These are phyloP conservation scores for Huso huso DNA, from an alignment of 2,797 vertebrate species.

Conservation along the genomic window DNA sequence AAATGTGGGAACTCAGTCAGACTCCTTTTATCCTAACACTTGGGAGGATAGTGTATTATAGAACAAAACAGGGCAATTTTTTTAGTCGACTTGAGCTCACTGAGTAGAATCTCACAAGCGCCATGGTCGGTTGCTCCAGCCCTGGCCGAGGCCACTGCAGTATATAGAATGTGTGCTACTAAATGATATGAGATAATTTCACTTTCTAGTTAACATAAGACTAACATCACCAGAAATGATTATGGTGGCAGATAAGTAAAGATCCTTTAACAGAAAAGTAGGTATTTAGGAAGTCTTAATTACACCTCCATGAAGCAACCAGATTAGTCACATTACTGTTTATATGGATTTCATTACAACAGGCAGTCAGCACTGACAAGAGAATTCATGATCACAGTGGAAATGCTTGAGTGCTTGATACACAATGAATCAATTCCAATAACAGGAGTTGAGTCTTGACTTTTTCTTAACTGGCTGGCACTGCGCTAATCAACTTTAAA, in stretches of 20 bases:
- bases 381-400: not conserved
- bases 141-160: too few relatives aligned
- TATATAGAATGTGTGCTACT: too few relatives aligned
- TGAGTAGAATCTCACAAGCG: too few relatives aligned
- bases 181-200: too few relatives aligned
- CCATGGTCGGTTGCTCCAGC: too few relatives aligned
- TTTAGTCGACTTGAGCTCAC: too few relatives aligned
- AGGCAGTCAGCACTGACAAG: not conserved
- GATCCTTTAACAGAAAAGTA: constrained; percentile 15
- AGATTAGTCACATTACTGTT: constrained; percentile 4
- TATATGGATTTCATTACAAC: constrained; percentile 11
- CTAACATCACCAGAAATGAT: constrained; percentile 22
- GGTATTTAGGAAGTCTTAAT: constrained; percentile 7
- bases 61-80: too few relatives aligned
- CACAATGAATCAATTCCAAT: constrained; percentile 11
- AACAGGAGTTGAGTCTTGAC: not conserved
- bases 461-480: not conserved
- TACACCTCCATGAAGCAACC: constrained; percentile 1
- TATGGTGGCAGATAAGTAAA: constrained; percentile 21
- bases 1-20: too few relatives aligned
- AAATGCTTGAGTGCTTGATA: not conserved
- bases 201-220: too few relatives aligned
- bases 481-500: not conserved
- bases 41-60: too few relatives aligned
- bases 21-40: too few relatives aligned